phyloP scores from a whole-genome alignment of 1,140 invertebrate species.

The Brachionus plicatilis region DNA sequence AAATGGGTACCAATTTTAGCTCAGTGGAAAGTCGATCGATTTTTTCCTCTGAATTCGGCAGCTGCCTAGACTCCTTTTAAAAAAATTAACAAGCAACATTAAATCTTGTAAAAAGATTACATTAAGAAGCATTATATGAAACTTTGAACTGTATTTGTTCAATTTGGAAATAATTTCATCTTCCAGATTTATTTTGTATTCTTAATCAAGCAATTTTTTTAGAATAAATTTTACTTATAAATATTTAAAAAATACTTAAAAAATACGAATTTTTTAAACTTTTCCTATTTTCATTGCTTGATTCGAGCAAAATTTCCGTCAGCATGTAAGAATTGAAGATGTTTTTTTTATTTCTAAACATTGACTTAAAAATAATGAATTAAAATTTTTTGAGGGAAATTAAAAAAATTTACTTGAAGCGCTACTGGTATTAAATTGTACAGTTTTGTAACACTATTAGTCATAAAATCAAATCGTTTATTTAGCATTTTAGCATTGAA shows the following conservation, averaged over 20 bases:
- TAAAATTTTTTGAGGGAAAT: neutral
- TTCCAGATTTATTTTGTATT: neutral
- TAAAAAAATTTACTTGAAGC: neutral
- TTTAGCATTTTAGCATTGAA: conserved; percentile 19
- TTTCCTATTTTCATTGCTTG: neutral
- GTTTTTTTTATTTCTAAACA: conserved; percentile 20
- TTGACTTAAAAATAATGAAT: neutral
- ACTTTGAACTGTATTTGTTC: neutral
- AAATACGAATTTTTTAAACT: conserved; percentile 30
- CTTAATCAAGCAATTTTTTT: neutral
- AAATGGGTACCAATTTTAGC: neutral
- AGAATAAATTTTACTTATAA: too few relatives aligned
- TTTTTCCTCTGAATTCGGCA: neutral
- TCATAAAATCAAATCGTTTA: conserved; percentile 35
- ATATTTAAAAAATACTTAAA: neutral
- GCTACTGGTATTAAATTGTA: neutral
- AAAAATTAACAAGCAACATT: neutral
- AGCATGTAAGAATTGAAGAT: conserved; percentile 39
- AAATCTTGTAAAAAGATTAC: neutral
- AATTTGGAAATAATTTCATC: neutral
- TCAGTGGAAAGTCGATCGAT: neutral
- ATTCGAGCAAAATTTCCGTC: conserved; percentile 27
- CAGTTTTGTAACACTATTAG: neutral
- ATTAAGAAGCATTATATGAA: conserved; percentile 25
- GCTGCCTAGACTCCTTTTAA: neutral